These are phyloP conservation scores for Philereme vetulata DNA, from an alignment of 2,888 invertebrate genomes.

Conservation along the genomic window DNA sequence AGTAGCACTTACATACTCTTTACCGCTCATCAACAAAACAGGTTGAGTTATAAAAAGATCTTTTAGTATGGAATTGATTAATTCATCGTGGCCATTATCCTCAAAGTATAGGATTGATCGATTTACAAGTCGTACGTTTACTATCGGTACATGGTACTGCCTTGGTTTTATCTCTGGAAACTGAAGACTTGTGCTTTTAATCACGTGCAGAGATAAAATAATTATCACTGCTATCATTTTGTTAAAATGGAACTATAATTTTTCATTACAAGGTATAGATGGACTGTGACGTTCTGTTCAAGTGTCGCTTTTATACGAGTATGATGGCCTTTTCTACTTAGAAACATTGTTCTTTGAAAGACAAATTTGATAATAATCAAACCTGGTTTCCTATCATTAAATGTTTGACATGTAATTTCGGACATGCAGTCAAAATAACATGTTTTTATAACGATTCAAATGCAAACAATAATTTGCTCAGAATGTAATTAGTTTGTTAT, in stretches of 20 bases:
- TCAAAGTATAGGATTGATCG: constrained; percentile 27
- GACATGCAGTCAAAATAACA: constrained; percentile 6
- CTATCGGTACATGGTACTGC: constrained; percentile 21
- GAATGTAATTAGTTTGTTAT: no score
- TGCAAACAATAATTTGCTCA: no score
- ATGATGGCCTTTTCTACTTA: neutral
- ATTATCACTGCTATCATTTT: constrained; percentile 22
- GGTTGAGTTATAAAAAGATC: constrained; percentile 24
- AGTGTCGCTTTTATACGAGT: constrained; percentile 4
- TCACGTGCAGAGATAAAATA: constrained; percentile 13
- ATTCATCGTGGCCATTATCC: constrained; percentile 10
- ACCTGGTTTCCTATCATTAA: constrained; percentile 25
- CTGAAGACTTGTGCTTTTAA: constrained; percentile 18
- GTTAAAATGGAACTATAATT: neutral
- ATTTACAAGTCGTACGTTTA: constrained; percentile 23
- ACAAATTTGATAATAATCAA: constrained; percentile 21
- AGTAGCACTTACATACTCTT: constrained; percentile 1
- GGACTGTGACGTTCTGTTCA: constrained; percentile 18
- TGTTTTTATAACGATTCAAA: no score
- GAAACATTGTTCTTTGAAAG: constrained; percentile 12
- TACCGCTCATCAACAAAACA: constrained; percentile 25
- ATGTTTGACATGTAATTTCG: constrained; percentile 28
- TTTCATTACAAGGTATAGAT: constrained; percentile 5
- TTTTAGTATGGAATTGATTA: constrained; percentile 24
- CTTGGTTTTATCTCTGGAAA: constrained; percentile 14